Conservation (phyloP, 2,888 invertebrate genomes). For the Ichneumon xanthorius region DNA sequence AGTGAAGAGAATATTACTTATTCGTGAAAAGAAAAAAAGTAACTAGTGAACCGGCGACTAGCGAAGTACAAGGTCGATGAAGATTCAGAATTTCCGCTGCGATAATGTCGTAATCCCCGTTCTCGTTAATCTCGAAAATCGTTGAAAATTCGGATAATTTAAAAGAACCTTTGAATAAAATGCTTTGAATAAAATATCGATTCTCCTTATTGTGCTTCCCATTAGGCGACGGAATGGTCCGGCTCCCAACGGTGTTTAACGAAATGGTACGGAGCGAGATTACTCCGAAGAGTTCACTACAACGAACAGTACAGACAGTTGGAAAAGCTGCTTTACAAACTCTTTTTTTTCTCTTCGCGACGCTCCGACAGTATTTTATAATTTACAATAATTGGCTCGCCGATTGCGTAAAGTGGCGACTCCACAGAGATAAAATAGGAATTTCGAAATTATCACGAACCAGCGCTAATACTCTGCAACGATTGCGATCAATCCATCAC, state of each 20-base stretch:
- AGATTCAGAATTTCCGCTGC: background rate
- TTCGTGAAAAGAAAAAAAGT: background rate
- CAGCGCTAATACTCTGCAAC: no score
- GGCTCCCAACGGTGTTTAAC: background rate
- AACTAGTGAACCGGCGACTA: background rate
- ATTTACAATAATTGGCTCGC: background rate
- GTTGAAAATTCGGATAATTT: background rate
- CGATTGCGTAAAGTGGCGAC: background rate
- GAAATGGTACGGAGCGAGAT: background rate
- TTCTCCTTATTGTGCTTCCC: background rate
- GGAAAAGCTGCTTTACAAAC: slow-evolving; percentile 5
- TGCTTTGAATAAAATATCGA: background rate
- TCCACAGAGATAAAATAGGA: background rate
- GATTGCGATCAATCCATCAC: no score
- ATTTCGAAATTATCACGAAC: no score
- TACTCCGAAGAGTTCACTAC: background rate
- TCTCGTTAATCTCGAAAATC: background rate
- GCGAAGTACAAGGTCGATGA: background rate
- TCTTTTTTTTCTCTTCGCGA: background rate
- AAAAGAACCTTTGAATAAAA: background rate
- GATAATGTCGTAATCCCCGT: no score
- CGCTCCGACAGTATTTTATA: background rate
- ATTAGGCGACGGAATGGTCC: background rate
- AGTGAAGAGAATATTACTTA: no score
- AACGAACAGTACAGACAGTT: background rate